A percentile compares a stretch with the other conserved stretches of the same genome.
Evolutionary conservation across 2,888 invertebrate genomes (phyloP).

Genomic region (Pristionchus maxplancki): DNA sequence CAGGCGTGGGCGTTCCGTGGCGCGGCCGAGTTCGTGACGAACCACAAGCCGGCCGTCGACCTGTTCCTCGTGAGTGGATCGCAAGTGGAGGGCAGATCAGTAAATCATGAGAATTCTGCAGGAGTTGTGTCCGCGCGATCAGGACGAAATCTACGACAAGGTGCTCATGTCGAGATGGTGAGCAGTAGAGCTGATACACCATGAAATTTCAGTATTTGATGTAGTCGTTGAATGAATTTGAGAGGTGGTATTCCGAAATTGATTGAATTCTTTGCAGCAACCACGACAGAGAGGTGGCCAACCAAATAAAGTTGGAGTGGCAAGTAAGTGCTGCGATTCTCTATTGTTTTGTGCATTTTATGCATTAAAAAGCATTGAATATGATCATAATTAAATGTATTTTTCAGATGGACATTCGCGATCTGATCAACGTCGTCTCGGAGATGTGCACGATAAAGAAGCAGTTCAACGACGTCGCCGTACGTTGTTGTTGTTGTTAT

Average conservation of each 20-base stretch:
- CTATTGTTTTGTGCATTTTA: no score
- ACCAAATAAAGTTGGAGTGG: not conserved
- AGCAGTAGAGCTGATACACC: no score
- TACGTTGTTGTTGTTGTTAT: not conserved
- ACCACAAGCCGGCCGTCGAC: not conserved
- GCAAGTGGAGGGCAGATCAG: no score
- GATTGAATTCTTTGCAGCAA: not conserved
- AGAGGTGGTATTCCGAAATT: no score
- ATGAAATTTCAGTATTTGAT: no score
- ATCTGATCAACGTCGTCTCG: not conserved
- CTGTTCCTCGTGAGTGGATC: not conserved
- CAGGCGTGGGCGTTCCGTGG: not conserved
- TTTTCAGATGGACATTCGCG: not conserved
- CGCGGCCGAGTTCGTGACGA: not conserved
- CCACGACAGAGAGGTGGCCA: not conserved
- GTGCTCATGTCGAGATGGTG: not conserved
- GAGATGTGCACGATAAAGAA: not conserved
- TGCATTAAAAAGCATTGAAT: not conserved
- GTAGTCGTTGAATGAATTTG: no score
- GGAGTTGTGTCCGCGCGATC: not conserved
- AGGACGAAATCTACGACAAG: not conserved
- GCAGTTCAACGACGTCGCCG: not conserved
- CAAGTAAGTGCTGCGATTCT: no score
- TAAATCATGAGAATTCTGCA: not conserved
- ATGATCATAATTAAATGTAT: not conserved